phyloP scores from a whole-genome alignment of 2,797 vertebrate genomes.

The Tiaroga cobitis region DNA sequence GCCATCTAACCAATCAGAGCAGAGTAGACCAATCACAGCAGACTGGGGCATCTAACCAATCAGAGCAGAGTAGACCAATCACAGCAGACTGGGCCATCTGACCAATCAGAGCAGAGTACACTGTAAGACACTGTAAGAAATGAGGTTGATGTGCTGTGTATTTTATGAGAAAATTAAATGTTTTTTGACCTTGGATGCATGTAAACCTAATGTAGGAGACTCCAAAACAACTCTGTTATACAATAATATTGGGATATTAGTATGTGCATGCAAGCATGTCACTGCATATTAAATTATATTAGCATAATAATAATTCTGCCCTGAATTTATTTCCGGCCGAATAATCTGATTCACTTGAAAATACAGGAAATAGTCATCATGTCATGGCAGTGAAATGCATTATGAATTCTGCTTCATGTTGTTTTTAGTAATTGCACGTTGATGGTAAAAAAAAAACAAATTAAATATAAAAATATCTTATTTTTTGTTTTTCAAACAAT shows the following conservation, averaged over 20 bases:
- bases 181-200: neutral
- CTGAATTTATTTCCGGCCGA: neutral
- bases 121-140: neutral
- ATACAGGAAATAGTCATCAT: neutral
- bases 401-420: neutral
- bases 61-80: no score
- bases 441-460: neutral
- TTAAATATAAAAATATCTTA: neutral
- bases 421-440: constrained; percentile 12
- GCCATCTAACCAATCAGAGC: no score
- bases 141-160: neutral
- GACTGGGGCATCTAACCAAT: no score
- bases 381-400: neutral
- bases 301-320: neutral
- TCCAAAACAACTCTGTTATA: neutral
- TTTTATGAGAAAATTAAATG: neutral
- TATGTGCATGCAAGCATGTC: neutral
- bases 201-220: neutral
- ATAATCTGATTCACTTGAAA: neutral
- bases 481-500: neutral
- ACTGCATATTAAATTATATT: neutral
- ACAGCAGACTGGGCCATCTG: no score
- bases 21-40: no score
- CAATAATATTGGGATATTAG: neutral
- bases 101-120: no score